A percentile compares a stretch with the other conserved stretches of the same genome.
Conservation (phyloP, 2,797 vertebrate species). For the Gobionotothen gibberifrons region DNA sequence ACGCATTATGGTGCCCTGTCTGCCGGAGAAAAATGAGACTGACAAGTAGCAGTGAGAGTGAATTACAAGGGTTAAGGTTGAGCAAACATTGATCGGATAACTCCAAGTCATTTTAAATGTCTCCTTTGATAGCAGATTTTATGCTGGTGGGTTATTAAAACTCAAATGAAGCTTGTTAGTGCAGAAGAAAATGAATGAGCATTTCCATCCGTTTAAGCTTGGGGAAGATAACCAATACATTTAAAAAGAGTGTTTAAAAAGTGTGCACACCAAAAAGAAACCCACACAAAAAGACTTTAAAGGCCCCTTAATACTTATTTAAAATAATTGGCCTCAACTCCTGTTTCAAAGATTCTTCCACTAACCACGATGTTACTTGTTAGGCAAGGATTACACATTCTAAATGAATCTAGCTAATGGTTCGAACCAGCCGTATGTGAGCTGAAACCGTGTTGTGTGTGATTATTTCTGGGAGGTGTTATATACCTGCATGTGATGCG, state of each 20-base stretch:
- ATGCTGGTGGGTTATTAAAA: slow-evolving; percentile 42
- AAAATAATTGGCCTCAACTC: too few species aligned
- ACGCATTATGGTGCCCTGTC: slow-evolving; percentile 19
- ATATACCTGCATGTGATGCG: slow-evolving; percentile 8
- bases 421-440: background rate
- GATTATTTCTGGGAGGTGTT: slow-evolving; percentile 12
- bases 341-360: background rate
- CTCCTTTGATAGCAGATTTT: slow-evolving; percentile 20
- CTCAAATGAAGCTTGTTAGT: slow-evolving; percentile 29
- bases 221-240: background rate
- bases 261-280: background rate
- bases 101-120: slow-evolving; percentile 38
- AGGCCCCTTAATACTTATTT: background rate
- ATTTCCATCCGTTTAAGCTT: background rate
- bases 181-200: background rate
- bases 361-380: background rate
- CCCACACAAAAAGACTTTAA: background rate
- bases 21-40: slow-evolving; percentile 39
- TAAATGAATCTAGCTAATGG: background rate
- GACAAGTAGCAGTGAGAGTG: slow-evolving; percentile 66
- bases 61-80: slow-evolving; percentile 58
- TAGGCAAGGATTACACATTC: background rate
- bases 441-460: background rate
- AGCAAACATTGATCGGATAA: slow-evolving; percentile 54
- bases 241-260: too few species aligned